A percentile compares a stretch with the other conserved stretches of the same genome.
Evolutionary conservation across 2,797 vertebrate species (phyloP).

Genomic region (Micrastur ruficollis): DNA sequence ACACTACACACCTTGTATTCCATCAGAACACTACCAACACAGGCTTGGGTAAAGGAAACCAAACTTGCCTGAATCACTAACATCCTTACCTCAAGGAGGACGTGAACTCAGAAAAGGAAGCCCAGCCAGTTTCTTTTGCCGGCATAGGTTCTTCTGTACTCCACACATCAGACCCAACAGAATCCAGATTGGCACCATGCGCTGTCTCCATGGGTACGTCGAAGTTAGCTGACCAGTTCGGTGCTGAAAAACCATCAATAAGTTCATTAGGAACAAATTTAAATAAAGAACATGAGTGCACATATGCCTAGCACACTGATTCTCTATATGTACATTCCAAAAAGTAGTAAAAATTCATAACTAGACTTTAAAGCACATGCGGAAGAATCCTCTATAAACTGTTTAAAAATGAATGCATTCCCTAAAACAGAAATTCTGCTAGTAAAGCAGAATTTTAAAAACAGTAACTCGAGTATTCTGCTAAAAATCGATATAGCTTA

Average conservation of each 20-base stretch:
- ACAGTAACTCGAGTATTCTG: background rate
- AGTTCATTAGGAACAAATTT: background rate
- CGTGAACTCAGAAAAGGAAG: constrained; percentile 90
- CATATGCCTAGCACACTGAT: background rate
- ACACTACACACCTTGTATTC: background rate
- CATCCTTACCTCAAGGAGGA: constrained; percentile 81
- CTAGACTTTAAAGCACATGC: constrained; percentile 15
- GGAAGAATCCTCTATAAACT: background rate
- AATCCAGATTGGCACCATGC: constrained; percentile 79
- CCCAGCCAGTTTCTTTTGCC: constrained; percentile 88
- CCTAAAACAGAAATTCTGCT: background rate
- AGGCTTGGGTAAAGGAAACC: background rate
- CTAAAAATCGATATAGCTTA: background rate
- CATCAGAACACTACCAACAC: background rate
- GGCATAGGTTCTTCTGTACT: constrained; percentile 79
- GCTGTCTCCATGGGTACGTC: constrained; percentile 96
- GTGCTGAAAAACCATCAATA: constrained; percentile 73
- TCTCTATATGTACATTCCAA: background rate
- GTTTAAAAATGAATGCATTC: background rate
- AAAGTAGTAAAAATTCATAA: background rate
- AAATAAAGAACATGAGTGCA: background rate
- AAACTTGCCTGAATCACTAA: background rate
- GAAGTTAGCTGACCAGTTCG: constrained; percentile 92
- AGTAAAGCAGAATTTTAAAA: background rate
- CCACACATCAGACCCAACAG: constrained; percentile 85